Evolutionary conservation across 2,797 vertebrate species (phyloP), one percentile per base, ranked within the genome.

Genomic region (Etheostoma perlongum): DNA sequence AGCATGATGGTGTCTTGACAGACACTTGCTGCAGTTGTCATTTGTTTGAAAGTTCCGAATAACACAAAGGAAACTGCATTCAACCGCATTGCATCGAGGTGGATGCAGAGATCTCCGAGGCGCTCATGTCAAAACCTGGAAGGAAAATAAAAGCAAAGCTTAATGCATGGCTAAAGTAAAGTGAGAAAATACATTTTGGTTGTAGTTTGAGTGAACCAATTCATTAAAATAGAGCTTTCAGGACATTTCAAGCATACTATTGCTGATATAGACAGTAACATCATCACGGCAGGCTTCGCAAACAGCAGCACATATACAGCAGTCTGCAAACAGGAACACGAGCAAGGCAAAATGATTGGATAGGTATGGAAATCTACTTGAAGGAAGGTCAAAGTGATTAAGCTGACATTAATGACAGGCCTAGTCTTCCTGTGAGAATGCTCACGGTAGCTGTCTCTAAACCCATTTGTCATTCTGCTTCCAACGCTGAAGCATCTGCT

Each of bases 371-470:
- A 94, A 94, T 94, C 87, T 90, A 92, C 80, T 90, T 93, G 93
- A 94, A 93, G 92, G 94, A 95, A 94, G 95, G 94, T 95, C 94
- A 95, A 91, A 94, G 94, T 92, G 93, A 95, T 95, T 95, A 95
- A 95, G 93, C 91, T 89, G 93, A 94, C 92, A 91, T 93, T 95
- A 94, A 93, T 94, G 94, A 95, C 93, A 94, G 90, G 90, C 90
- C 90, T 76, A 90, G 91, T 93, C 92, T 94, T 93, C 90, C 89
- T 90, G 90, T 74, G 91, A 92, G 91, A 93, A 93, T 85, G 92
- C 91, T 92, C 90, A 82, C 89, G 85, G 85, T 86, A 79, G 90
- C 89, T 79, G 83, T 90, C 89, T 90, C 88, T 92, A 92, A 92
- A 91, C 83, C 90, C 90, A 93, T 94, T 95, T 95, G 93, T 95